Evolutionary conservation across 2,113 vertebrate species (phyloP).

Genomic region (Apistogramma diplotaenia): DNA sequence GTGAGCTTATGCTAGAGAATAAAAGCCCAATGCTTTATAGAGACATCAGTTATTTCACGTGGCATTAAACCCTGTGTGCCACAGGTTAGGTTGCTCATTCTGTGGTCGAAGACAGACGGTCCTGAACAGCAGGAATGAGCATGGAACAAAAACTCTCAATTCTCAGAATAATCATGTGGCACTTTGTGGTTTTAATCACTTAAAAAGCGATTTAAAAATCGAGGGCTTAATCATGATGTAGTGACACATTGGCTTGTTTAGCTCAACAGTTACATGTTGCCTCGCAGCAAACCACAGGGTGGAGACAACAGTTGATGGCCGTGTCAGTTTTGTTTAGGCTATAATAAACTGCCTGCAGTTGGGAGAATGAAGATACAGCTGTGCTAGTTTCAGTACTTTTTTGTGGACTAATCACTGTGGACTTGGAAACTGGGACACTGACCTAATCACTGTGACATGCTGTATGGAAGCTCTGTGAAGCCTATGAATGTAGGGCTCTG

Average conservation of each 20-base stretch:
- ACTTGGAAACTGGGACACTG: conserved; percentile 28
- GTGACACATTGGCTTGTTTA: not conserved
- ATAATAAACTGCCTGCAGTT: not conserved
- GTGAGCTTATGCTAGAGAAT: not conserved
- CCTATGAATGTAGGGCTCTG: not conserved
- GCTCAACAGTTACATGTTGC: not conserved
- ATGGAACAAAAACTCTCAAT: not conserved
- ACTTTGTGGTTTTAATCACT: not conserved
- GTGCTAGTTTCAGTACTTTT: not conserved
- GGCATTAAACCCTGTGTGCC: not conserved
- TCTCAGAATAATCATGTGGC: not conserved
- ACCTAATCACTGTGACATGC: not conserved
- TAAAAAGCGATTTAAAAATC: not conserved
- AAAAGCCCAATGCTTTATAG: not conserved
- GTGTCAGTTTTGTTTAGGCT: not conserved
- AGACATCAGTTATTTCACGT: not conserved
- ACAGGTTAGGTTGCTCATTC: not conserved
- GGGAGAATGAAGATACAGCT: not conserved
- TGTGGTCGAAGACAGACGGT: not conserved
- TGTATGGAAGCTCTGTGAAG: not conserved
- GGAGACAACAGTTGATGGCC: conserved; percentile 24
- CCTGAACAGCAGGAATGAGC: not conserved
- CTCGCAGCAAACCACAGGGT: not conserved
- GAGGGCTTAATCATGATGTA: not conserved
- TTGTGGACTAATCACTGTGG: conserved; percentile 18